Evolutionary conservation across 2,888 invertebrate genomes (phyloP).

Genomic region (Bruchidius siliquastri): DNA sequence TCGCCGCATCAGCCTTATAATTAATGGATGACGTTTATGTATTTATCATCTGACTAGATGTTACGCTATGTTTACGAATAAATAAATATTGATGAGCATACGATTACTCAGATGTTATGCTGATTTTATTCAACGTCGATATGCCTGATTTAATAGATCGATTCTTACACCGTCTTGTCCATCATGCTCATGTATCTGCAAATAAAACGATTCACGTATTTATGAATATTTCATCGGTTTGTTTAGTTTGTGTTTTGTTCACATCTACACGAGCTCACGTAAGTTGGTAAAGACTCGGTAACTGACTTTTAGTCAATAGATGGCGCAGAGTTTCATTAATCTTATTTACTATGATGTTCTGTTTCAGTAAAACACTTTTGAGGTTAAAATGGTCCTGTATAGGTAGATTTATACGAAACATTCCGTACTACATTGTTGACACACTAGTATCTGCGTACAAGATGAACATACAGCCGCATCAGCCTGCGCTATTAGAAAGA

Average conservation of each 20-base stretch:
- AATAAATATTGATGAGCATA: not conserved
- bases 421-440: not conserved
- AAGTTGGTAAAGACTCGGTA: too few relatives aligned
- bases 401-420: not conserved
- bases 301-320: too few relatives aligned
- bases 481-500: not conserved
- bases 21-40: not conserved
- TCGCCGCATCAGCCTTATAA: not conserved
- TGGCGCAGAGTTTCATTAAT: too few relatives aligned
- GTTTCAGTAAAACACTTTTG: too few relatives aligned
- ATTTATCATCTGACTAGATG: not conserved
- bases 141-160: not conserved
- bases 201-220: too few relatives aligned
- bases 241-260: too few relatives aligned
- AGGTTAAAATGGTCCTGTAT: not conserved
- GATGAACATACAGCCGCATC: not conserved
- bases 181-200: not conserved
- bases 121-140: not conserved
- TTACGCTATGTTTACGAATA: not conserved
- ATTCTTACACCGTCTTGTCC: not conserved
- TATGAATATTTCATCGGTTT: too few relatives aligned
- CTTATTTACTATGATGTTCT: too few relatives aligned
- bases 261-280: too few relatives aligned
- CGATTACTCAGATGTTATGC: not conserved
- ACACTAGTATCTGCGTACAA: not conserved